A percentile compares a stretch with the other conserved stretches of the same genome.
phyloP scores from a whole-genome alignment of 2,113 vertebrate species.

The Malurus elegans region DNA sequence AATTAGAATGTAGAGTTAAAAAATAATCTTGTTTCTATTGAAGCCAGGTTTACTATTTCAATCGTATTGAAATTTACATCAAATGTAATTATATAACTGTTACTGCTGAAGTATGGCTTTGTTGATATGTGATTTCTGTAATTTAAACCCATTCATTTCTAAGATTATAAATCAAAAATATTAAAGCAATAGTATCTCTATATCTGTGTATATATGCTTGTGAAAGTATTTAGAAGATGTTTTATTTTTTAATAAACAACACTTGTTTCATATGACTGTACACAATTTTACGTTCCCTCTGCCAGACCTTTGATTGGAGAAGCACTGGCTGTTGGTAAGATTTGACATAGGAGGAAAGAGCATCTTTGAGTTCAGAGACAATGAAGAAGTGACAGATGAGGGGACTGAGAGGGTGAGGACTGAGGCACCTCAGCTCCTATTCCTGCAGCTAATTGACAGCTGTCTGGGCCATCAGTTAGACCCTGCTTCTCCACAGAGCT shows the following conservation, averaged over 20 bases:
- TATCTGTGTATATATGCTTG: background rate
- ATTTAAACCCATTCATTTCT: background rate
- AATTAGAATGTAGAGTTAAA: background rate
- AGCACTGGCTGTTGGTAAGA: background rate
- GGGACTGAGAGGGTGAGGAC: background rate
- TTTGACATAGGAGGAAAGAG: background rate
- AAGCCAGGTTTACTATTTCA: background rate
- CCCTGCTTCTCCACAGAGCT: background rate
- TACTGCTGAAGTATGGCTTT: background rate
- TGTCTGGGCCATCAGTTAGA: background rate
- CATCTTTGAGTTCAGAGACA: background rate
- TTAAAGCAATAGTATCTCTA: background rate
- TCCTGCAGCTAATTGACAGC: background rate
- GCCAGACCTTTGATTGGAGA: background rate
- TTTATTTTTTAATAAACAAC: slow-evolving; percentile 11
- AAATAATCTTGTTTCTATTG: background rate
- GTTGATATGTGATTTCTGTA: background rate
- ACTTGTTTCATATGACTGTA: background rate
- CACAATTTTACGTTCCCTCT: background rate
- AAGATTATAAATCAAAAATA: background rate
- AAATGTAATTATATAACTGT: background rate
- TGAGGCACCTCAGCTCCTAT: background rate
- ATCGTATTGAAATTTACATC: background rate
- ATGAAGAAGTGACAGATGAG: background rate
- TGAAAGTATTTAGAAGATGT: background rate